A percentile compares a stretch with the other conserved stretches of the same genome.
Evolutionary conservation across 2,888 invertebrate species (phyloP).

Genomic region (Coecobrya sp.): DNA sequence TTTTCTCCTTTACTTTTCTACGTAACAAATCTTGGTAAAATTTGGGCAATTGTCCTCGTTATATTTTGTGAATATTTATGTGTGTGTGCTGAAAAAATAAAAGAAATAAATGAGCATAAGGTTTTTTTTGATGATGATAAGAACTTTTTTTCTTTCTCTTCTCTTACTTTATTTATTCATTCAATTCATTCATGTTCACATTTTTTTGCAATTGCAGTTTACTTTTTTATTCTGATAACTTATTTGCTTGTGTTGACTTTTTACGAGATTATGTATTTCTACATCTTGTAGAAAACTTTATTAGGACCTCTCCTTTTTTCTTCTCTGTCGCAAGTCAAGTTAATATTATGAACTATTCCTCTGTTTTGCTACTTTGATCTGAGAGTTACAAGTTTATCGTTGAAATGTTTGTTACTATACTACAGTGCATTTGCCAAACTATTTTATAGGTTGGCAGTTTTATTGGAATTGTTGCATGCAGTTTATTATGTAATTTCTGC

Average conservation of each 20-base stretch:
- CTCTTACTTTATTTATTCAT: background rate
- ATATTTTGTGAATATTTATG: slow-evolving; percentile 42
- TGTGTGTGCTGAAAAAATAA: background rate
- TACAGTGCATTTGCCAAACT: slow-evolving; percentile 28
- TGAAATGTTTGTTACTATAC: background rate
- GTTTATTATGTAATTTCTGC: slow-evolving; percentile 25
- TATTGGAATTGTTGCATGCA: slow-evolving; percentile 53
- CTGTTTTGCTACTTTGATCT: background rate
- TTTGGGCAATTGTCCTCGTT: slow-evolving; percentile 66
- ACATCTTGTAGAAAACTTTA: slow-evolving; percentile 33
- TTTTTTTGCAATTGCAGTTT: slow-evolving; percentile 19
- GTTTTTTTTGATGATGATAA: slow-evolving; percentile 35
- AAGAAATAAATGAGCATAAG: background rate
- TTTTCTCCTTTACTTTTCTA: background rate
- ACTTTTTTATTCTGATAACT: slow-evolving; percentile 27
- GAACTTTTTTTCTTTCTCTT: slow-evolving; percentile 3
- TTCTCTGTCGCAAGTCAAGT: background rate
- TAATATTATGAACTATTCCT: background rate
- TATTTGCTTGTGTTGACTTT: slow-evolving; percentile 50
- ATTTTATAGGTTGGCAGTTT: slow-evolving; percentile 13
- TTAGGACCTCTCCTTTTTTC: slow-evolving; percentile 8
- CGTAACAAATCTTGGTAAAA: background rate
- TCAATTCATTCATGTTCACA: slow-evolving; percentile 29
- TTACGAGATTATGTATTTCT: slow-evolving; percentile 20
- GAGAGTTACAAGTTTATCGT: background rate